Conservation (phyloP, 2,888 invertebrate species). For the Diploptera punctata region DNA sequence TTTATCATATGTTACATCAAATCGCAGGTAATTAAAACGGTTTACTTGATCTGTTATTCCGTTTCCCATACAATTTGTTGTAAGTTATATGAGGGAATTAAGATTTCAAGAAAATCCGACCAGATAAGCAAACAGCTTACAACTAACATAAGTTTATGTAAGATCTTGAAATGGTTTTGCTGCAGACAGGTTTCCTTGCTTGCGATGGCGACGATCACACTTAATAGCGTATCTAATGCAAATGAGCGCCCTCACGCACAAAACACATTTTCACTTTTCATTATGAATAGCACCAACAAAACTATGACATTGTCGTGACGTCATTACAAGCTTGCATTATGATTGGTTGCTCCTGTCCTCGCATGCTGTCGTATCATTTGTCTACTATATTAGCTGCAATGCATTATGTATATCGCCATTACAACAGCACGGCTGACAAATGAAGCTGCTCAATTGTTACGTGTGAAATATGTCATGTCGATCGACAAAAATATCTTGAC, state of each 20-base stretch:
- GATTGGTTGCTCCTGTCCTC: constrained; percentile 16
- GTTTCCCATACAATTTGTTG: too few relatives aligned
- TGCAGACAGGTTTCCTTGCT: too few relatives aligned
- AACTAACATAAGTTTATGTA: too few relatives aligned
- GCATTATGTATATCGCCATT: neutral
- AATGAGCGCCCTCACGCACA: neutral
- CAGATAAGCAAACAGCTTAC: too few relatives aligned
- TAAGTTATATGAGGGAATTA: too few relatives aligned
- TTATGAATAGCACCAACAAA: neutral
- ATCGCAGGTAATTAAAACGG: too few relatives aligned
- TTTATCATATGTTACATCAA: too few relatives aligned
- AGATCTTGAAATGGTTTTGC: too few relatives aligned
- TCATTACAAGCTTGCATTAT: neutral
- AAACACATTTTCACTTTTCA: constrained; percentile 1
- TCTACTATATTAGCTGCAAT: neutral
- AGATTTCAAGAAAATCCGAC: too few relatives aligned
- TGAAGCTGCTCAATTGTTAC: neutral
- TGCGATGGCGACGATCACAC: neutral
- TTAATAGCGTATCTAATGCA: neutral
- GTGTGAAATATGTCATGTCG: neutral
- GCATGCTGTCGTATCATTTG: constrained; percentile 10
- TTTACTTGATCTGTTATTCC: too few relatives aligned
- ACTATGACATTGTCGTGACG: neutral
- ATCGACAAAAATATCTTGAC: neutral
- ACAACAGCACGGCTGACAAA: neutral